These are phyloP conservation scores for Bembecia ichneumoniformis DNA, from an alignment of 2,888 invertebrate genomes.

Conservation along the genomic window DNA sequence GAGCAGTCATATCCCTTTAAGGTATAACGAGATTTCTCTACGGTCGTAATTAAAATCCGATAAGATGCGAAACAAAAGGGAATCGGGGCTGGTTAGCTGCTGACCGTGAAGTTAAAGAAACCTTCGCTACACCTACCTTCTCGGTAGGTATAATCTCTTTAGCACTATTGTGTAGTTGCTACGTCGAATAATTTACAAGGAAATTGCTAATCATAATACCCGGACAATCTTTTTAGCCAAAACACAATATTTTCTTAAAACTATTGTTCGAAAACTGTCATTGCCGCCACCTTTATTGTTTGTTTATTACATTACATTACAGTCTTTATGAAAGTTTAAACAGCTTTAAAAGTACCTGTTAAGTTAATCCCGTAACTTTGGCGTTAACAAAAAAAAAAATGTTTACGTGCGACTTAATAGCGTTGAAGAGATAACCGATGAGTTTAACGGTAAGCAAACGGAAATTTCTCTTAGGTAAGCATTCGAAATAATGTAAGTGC, in stretches of 20 bases:
- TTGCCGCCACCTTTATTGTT: slow-evolving; percentile 16
- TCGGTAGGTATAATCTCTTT: not conserved
- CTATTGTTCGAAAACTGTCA: slow-evolving; percentile 32
- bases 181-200: slow-evolving; percentile 32
- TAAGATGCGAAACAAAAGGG: slow-evolving; percentile 68
- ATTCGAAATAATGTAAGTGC: slow-evolving; percentile 1
- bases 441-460: slow-evolving; percentile 23
- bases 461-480: slow-evolving; percentile 14
- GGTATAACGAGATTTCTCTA: slow-evolving; percentile 67
- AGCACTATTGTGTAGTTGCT: not conserved
- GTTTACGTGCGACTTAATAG: slow-evolving; percentile 53
- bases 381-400: slow-evolving; percentile 43
- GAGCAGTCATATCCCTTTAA: slow-evolving; percentile 63
- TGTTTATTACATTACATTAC: slow-evolving; percentile 41
- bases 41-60: slow-evolving; percentile 69
- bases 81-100: slow-evolving; percentile 38
- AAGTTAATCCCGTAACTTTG: slow-evolving; percentile 48
- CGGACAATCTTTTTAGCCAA: slow-evolving; percentile 43
- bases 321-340: no score
- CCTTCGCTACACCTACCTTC: not conserved
- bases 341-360: slow-evolving; percentile 54
- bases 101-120: slow-evolving; percentile 7
- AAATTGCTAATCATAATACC: slow-evolving; percentile 40
- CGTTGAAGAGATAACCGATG: slow-evolving; percentile 39
- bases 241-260: slow-evolving; percentile 36